Evolutionary conservation across 2,888 invertebrate genomes (phyloP).

Genomic region (Myopa tessellatipennis): DNA sequence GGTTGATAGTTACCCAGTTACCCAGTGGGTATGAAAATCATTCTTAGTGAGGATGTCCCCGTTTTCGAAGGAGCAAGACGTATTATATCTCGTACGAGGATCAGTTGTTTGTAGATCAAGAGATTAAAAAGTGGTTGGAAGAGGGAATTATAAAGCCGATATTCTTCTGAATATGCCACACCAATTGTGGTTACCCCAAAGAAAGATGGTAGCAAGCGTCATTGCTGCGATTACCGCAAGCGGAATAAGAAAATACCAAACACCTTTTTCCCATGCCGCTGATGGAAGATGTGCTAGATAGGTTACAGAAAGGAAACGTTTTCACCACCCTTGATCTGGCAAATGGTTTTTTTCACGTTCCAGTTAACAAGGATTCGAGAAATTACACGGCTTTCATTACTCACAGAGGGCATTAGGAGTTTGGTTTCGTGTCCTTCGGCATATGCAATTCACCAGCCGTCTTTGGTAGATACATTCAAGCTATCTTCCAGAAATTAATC

Average conservation of each 20-base stretch:
- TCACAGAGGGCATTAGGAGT: conserved; percentile 36
- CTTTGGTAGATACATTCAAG: conserved; percentile 9
- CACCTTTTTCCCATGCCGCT: conserved; percentile 36
- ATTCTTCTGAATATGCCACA: conserved; percentile 33
- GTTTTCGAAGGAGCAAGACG: conserved; percentile 1
- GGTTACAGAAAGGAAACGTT: conserved; percentile 23
- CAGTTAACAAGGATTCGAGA: conserved; percentile 17
- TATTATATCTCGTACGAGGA: conserved; percentile 23
- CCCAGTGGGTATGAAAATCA: too few species aligned
- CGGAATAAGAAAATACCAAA: conserved; percentile 28
- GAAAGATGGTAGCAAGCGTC: conserved; percentile 9
- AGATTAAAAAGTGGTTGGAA: conserved; percentile 46
- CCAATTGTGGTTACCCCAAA: conserved; percentile 17
- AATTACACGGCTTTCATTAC: conserved; percentile 36
- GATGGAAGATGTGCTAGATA: conserved; percentile 37
- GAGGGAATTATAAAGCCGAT: conserved; percentile 25
- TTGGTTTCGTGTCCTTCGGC: conserved; percentile 28
- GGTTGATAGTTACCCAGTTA: too few species aligned
- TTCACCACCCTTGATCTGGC: conserved; percentile 23
- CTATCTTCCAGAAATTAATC: conserved; percentile 51
- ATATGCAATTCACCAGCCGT: conserved; percentile 39
- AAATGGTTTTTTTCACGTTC: conserved; percentile 34
- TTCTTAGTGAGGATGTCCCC: neutral
- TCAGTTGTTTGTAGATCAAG: conserved; percentile 46
- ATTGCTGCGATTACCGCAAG: neutral